These are phyloP conservation scores for Cosmorhoe ocellata DNA, from an alignment of 2,888 invertebrate genomes.

Conservation along the genomic window DNA sequence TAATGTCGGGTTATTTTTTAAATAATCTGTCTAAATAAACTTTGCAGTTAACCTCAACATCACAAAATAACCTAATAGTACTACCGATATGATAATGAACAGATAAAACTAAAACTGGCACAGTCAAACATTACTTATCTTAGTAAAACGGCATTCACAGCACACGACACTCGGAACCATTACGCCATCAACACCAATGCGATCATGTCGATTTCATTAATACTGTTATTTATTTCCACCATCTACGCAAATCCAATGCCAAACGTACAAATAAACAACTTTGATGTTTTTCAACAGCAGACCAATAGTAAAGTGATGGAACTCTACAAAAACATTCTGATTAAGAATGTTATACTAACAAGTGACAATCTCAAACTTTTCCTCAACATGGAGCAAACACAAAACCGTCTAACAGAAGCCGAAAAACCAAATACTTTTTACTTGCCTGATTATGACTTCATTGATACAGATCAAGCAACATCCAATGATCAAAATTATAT, in stretches of 20 bases:
- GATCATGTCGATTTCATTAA: slow-evolving; percentile 19
- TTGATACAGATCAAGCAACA: neutral
- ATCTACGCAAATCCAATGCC: slow-evolving; percentile 18
- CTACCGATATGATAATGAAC: neutral
- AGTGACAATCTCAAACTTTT: slow-evolving; percentile 43
- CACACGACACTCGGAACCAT: neutral
- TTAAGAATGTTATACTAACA: slow-evolving; percentile 41
- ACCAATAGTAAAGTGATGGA: slow-evolving; percentile 25
- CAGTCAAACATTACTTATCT: slow-evolving; percentile 15
- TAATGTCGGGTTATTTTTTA: too few species aligned
- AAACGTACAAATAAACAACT: slow-evolving; percentile 33
- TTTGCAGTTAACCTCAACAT: too few species aligned
- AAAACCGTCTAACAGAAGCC: slow-evolving; percentile 11
- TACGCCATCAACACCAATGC: neutral
- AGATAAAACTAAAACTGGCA: neutral
- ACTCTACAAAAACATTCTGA: slow-evolving; percentile 37
- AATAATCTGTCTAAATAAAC: too few species aligned
- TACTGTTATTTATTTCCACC: slow-evolving; percentile 17
- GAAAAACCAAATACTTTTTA: slow-evolving; percentile 2
- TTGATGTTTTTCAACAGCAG: slow-evolving; percentile 23
- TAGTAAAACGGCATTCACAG: slow-evolving; percentile 1
- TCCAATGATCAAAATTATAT: neutral
- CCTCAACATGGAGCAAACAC: slow-evolving; percentile 35
- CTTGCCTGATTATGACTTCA: slow-evolving; percentile 2
- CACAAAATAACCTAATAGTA: too few species aligned